Evolutionary conservation across 2,797 vertebrate genomes (phyloP).

Genomic region (Miichthys miiuy): DNA sequence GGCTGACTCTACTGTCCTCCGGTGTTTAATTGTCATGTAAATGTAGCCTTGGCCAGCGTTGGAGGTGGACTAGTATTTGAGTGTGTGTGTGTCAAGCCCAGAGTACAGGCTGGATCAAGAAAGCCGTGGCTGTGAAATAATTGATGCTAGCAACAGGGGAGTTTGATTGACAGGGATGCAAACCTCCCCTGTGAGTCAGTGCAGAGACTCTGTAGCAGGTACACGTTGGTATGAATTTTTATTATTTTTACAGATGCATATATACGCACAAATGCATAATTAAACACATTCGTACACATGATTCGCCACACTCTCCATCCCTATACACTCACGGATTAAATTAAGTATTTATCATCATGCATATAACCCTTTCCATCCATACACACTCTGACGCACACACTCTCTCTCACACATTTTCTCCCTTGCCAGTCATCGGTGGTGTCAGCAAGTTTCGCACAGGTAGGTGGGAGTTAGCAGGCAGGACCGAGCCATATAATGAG

Average conservation of each 20-base stretch:
- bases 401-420: conserved; percentile 55
- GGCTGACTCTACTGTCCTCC: conserved; percentile 67
- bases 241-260: conserved; percentile 15
- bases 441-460: conserved; percentile 71
- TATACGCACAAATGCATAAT: conserved; percentile 21
- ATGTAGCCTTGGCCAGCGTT: conserved; percentile 51
- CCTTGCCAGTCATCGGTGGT: conserved; percentile 57
- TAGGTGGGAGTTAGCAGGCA: conserved; percentile 69
- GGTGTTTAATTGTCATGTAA: conserved; percentile 79
- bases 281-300: conserved; percentile 1
- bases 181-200: conserved; percentile 26
- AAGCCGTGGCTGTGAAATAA: conserved; percentile 39
- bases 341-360: conserved; percentile 25
- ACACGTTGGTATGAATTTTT: conserved; percentile 22
- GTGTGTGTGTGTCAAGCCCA: neutral
- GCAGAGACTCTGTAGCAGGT: conserved; percentile 11
- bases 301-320: neutral
- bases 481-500: conserved; percentile 67
- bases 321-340: conserved; percentile 19
- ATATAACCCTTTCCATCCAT: conserved; percentile 16
- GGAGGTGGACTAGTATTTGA: conserved; percentile 40
- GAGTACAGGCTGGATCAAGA: conserved; percentile 6
- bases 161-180: conserved; percentile 47
- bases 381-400: conserved; percentile 36
- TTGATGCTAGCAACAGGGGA: conserved; percentile 31